phyloP scores from a whole-genome alignment of 2,888 invertebrate species.

The Opisthograptis luteolata region DNA sequence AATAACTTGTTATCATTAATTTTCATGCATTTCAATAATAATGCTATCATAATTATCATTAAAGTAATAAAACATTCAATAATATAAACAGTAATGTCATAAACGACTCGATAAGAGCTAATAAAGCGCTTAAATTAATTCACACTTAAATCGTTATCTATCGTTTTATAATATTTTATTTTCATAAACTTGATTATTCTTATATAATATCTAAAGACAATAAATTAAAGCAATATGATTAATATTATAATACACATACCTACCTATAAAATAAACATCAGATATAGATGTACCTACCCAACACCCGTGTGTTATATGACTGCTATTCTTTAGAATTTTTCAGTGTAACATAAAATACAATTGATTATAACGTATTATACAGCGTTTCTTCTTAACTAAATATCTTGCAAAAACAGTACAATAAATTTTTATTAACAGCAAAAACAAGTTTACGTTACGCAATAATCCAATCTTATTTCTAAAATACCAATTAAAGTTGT shows the following conservation, averaged over 20 bases:
- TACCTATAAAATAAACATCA: conserved; percentile 6
- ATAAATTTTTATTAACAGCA: too few relatives aligned
- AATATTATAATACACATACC: not conserved
- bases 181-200: conserved; percentile 10
- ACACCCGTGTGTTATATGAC: too few relatives aligned
- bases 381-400: too few relatives aligned
- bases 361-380: too few relatives aligned
- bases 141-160: conserved; percentile 9
- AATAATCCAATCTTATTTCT: too few relatives aligned
- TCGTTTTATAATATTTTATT: conserved; percentile 13
- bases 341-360: too few relatives aligned
- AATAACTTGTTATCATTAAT: not conserved
- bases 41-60: conserved; percentile 11
- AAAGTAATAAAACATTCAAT: conserved; percentile 17
- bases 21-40: conserved; percentile 8
- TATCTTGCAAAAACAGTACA: too few relatives aligned
- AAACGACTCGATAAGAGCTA: conserved; percentile 13
- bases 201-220: conserved; percentile 11
- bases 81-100: conserved; percentile 13
- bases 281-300: too few relatives aligned
- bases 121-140: conserved; percentile 21
- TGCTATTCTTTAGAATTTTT: too few relatives aligned
- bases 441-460: too few relatives aligned
- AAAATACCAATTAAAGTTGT: too few relatives aligned
- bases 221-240: conserved; percentile 5